Conservation (phyloP, 2,888 invertebrate species). For the Melinaea menophilus region DNA sequence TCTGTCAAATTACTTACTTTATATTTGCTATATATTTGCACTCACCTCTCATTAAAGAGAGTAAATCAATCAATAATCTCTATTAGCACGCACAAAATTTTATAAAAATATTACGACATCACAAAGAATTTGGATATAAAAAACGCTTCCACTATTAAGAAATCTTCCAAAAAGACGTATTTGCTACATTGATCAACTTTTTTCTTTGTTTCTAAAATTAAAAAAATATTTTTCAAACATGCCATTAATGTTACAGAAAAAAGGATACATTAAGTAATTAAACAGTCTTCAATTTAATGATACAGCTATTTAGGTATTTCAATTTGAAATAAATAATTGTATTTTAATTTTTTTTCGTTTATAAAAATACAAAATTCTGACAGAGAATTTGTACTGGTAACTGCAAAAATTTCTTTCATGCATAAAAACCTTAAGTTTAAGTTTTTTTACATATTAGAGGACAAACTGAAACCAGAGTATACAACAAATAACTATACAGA, state of each 20-base stretch:
- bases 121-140: constrained; percentile 78
- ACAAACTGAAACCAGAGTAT: no score
- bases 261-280: constrained; percentile 12
- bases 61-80: constrained; percentile 56
- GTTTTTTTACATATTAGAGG: no score
- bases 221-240: constrained; percentile 52
- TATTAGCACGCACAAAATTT: constrained; percentile 71
- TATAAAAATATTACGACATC: constrained; percentile 74
- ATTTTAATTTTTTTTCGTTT: no score
- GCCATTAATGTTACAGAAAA: constrained; percentile 36
- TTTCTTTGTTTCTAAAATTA: constrained; percentile 74
- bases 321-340: not conserved
- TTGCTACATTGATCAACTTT: constrained; percentile 69
- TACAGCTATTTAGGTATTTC: not conserved
- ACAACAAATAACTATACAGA: not conserved
- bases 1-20: constrained; percentile 65
- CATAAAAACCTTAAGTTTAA: no score
- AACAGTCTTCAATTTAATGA: constrained; percentile 5
- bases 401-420: no score
- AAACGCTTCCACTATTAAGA: constrained; percentile 72
- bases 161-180: constrained; percentile 74
- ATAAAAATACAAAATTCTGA: no score
- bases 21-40: constrained; percentile 53
- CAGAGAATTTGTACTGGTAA: no score
- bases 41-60: constrained; percentile 69